Percentiles rank a stretch among this genome's conserved stretches.
These are phyloP conservation scores for Trachelus iudaicus DNA, from an alignment of 2,888 invertebrate species.

Conservation along the genomic window DNA sequence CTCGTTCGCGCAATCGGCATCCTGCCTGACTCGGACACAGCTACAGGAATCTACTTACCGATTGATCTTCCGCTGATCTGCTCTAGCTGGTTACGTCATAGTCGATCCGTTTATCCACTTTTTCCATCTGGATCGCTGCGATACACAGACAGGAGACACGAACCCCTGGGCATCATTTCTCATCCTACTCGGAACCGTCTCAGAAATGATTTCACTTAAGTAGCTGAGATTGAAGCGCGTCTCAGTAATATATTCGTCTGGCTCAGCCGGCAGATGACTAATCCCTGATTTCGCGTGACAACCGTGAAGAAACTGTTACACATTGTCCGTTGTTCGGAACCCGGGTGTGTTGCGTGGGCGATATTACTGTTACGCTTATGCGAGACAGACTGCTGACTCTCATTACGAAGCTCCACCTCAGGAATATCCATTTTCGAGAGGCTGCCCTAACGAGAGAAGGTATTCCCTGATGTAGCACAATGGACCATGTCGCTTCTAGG, in stretches of 20 bases:
- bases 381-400: constrained; percentile 13
- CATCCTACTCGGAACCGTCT: neutral
- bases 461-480: neutral
- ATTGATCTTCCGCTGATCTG: neutral
- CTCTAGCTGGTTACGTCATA: neutral
- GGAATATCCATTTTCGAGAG: neutral
- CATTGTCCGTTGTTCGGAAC: constrained; percentile 56
- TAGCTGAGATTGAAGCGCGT: neutral
- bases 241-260: constrained; percentile 31
- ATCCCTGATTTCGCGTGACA: constrained; percentile 57
- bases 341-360: constrained; percentile 38
- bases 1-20: neutral
- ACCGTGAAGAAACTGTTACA: constrained; percentile 60
- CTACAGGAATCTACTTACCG: neutral
- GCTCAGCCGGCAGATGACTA: constrained; percentile 42
- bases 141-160: neutral
- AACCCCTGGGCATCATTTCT: neutral
- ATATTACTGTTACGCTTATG: constrained; percentile 30
- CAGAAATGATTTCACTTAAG: neutral
- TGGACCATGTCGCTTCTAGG: neutral
- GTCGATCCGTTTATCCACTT: neutral
- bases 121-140: neutral
- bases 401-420: constrained; percentile 21
- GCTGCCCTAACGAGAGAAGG: neutral
- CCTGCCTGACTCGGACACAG: neutral